phyloP scores from a whole-genome alignment of 2,888 invertebrate genomes.

The Pediacus dermestoides region DNA sequence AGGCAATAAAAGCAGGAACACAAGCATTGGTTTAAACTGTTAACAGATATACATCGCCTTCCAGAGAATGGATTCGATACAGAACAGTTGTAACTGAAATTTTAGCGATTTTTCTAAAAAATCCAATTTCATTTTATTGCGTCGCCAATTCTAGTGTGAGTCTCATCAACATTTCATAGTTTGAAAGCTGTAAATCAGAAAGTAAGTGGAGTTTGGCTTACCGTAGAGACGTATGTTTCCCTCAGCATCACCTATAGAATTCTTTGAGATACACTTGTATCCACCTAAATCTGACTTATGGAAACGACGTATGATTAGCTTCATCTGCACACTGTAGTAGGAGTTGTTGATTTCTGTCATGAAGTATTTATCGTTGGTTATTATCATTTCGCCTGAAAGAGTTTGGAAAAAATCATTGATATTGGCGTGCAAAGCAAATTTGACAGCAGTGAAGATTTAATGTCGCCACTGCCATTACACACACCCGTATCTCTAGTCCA shows the following conservation, averaged over 20 bases:
- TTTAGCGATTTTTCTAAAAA: conserved; percentile 44
- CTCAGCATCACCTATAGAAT: conserved; percentile 87
- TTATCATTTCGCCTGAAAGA: conserved; percentile 83
- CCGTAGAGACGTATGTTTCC: conserved; percentile 86
- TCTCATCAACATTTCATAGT: conserved; percentile 52
- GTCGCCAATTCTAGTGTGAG: conserved; percentile 48
- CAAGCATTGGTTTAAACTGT: conserved; percentile 30
- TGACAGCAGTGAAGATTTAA: neutral
- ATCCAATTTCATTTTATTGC: conserved; percentile 49
- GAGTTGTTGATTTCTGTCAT: conserved; percentile 78
- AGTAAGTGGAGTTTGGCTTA: conserved; percentile 52
- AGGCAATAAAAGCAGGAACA: conserved; percentile 39
- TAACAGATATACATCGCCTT: conserved; percentile 30
- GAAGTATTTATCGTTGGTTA: conserved; percentile 78
- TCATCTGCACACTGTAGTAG: conserved; percentile 83
- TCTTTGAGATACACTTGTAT: conserved; percentile 89
- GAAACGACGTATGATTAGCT: conserved; percentile 69
- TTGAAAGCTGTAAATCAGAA: conserved; percentile 46
- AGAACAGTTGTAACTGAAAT: conserved; percentile 34
- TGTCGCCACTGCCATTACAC: conserved; percentile 40
- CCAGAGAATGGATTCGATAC: conserved; percentile 26
- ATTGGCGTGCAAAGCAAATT: neutral
- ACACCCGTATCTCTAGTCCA: conserved; percentile 89
- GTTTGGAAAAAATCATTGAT: conserved; percentile 10
- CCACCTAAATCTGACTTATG: conserved; percentile 77